A percentile compares a stretch with the other conserved stretches of the same genome.
Conservation (phyloP, 2,888 invertebrate genomes). For the Callyntrura guangdongensis region DNA sequence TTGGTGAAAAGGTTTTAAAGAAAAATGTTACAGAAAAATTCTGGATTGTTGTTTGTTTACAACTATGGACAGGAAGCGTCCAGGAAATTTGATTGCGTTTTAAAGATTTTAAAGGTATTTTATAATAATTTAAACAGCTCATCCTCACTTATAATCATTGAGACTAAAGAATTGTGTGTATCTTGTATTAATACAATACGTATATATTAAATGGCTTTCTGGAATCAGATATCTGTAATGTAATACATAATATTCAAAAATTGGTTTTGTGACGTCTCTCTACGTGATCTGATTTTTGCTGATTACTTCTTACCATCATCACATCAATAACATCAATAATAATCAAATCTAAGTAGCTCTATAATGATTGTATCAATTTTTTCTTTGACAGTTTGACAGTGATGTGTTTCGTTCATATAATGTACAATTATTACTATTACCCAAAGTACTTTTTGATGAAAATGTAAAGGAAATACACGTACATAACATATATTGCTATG, state of each 20-base stretch:
- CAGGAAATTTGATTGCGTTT: too few species aligned
- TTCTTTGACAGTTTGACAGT: constrained; percentile 76
- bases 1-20: too few species aligned
- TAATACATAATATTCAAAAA: constrained; percentile 18
- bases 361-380: constrained; percentile 78
- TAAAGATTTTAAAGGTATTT: not conserved
- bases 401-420: constrained; percentile 72
- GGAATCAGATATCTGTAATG: not conserved
- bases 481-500: not conserved
- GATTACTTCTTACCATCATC: not conserved
- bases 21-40: too few species aligned
- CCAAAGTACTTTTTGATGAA: constrained; percentile 36
- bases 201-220: not conserved
- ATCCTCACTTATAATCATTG: not conserved
- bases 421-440: constrained; percentile 26
- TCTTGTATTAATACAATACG: not conserved
- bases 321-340: constrained; percentile 31
- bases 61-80: too few species aligned
- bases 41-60: too few species aligned
- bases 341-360: constrained; percentile 67
- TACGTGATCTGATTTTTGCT: not conserved
- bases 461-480: constrained; percentile 4
- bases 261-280: constrained; percentile 45
- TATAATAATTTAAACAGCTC: not conserved
- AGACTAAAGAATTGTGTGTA: not conserved